A percentile compares a stretch with the other conserved stretches of the same genome.
These are phyloP conservation scores for Fragum whitleyi DNA, from an alignment of 2,888 invertebrate genomes.

Conservation along the genomic window DNA sequence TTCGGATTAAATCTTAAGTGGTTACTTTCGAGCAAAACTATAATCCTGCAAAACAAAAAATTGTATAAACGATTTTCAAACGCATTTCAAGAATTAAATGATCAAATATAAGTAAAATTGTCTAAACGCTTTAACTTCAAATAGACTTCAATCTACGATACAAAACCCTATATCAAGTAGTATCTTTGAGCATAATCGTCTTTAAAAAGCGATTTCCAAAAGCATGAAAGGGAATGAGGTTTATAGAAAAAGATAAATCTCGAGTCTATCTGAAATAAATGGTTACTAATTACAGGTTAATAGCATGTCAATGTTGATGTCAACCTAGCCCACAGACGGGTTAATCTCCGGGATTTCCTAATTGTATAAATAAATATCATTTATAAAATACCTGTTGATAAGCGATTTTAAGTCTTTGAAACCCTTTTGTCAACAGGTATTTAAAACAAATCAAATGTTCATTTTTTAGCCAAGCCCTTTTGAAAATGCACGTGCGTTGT, in stretches of 20 bases:
- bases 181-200: not conserved
- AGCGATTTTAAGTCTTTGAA: not conserved
- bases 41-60: too few relatives aligned
- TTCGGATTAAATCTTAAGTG: too few relatives aligned
- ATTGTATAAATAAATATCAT: conserved; percentile 24
- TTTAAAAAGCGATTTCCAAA: conserved; percentile 16
- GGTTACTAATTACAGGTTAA: conserved; percentile 28
- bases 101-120: too few relatives aligned
- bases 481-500: too few relatives aligned
- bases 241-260: conserved; percentile 9
- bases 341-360: conserved; percentile 12
- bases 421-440: not conserved
- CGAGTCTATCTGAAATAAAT: conserved; percentile 17
- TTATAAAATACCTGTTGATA: conserved; percentile 20
- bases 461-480: too few relatives aligned
- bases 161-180: not conserved
- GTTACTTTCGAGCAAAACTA: too few relatives aligned
- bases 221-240: not conserved
- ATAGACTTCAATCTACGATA: too few relatives aligned
- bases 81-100: too few relatives aligned
- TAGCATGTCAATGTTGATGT: conserved; percentile 15
- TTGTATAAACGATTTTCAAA: too few relatives aligned
- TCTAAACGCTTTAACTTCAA: too few relatives aligned
- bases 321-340: not conserved
- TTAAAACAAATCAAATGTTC: too few relatives aligned